These are phyloP conservation scores for Carterocephalus palaemon DNA, from an alignment of 2,888 invertebrate species.

Conservation along the genomic window DNA sequence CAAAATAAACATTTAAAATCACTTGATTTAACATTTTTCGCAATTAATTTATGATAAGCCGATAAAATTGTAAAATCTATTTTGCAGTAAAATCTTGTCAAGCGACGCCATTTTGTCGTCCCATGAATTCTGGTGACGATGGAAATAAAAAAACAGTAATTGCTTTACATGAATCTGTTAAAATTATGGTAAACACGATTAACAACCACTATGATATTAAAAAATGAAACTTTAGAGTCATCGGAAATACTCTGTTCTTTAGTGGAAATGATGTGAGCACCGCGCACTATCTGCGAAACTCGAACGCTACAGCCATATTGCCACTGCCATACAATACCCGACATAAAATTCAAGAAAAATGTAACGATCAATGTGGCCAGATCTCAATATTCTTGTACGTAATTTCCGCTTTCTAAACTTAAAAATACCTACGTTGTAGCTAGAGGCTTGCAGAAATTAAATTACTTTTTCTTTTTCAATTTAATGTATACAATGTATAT, in stretches of 20 bases:
- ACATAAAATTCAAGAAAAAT: conserved; percentile 35
- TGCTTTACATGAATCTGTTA: conserved; percentile 56
- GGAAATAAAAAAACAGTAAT: conserved; percentile 64
- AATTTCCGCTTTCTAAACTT: conserved; percentile 34
- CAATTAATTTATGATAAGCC: conserved; percentile 51
- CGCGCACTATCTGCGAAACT: conserved; percentile 75
- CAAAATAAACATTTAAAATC: conserved; percentile 50
- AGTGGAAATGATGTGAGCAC: conserved; percentile 68
- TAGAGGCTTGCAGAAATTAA: too few relatives aligned
- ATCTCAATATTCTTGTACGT: conserved; percentile 31
- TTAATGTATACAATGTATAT: too few relatives aligned
- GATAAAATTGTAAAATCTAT: conserved; percentile 64
- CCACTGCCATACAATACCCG: conserved; percentile 44
- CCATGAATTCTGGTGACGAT: conserved; percentile 77
- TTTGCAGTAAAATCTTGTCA: conserved; percentile 75
- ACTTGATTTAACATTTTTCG: conserved; percentile 47
- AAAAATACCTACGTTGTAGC: too few relatives aligned
- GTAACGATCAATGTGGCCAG: conserved; percentile 38
- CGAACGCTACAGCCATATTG: conserved; percentile 78
- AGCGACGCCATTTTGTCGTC: conserved; percentile 80
- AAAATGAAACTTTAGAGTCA: conserved; percentile 69
- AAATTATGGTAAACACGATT: conserved; percentile 63
- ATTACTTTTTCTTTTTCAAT: too few relatives aligned
- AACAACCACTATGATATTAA: conserved; percentile 67
- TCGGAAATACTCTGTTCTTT: conserved; percentile 67